A percentile compares a stretch with the other conserved stretches of the same genome.
Evolutionary conservation across 2,888 invertebrate genomes (phyloP).

Genomic region (Lasioglossum zephyrum): DNA sequence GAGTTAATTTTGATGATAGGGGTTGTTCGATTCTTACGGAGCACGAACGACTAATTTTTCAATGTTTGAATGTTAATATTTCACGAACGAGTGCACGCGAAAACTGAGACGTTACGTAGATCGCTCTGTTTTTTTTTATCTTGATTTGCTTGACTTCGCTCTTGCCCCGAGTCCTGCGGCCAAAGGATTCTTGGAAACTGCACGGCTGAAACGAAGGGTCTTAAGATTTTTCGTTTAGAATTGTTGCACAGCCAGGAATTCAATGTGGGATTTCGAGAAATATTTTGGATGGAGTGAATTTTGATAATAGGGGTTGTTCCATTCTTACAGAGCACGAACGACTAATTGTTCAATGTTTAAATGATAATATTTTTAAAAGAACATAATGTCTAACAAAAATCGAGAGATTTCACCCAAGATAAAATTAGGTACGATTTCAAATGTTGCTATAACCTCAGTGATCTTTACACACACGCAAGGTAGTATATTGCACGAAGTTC

Average conservation of each 20-base stretch:
- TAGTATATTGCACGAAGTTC: background rate
- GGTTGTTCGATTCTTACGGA: too few relatives aligned
- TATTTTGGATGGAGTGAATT: background rate
- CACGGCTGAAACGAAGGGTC: background rate
- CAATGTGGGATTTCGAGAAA: background rate
- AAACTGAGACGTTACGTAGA: background rate
- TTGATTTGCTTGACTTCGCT: background rate
- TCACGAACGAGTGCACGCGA: too few relatives aligned
- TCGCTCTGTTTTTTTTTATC: background rate
- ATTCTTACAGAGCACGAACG: too few relatives aligned
- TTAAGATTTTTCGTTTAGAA: background rate
- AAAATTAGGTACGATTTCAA: background rate
- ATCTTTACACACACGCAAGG: background rate
- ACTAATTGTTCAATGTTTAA: too few relatives aligned
- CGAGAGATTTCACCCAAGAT: background rate
- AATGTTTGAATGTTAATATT: too few relatives aligned
- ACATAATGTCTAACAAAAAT: too few relatives aligned
- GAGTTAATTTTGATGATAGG: too few relatives aligned
- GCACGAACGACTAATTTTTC: too few relatives aligned
- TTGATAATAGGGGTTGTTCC: too few relatives aligned
- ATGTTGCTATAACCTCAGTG: background rate
- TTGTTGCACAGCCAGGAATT: background rate
- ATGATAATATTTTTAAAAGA: too few relatives aligned
- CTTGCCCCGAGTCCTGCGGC: background rate
- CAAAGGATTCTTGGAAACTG: background rate